A percentile compares a stretch with the other conserved stretches of the same genome.
Evolutionary conservation across 2,797 vertebrate genomes (phyloP).

Genomic region (Anableps anableps): DNA sequence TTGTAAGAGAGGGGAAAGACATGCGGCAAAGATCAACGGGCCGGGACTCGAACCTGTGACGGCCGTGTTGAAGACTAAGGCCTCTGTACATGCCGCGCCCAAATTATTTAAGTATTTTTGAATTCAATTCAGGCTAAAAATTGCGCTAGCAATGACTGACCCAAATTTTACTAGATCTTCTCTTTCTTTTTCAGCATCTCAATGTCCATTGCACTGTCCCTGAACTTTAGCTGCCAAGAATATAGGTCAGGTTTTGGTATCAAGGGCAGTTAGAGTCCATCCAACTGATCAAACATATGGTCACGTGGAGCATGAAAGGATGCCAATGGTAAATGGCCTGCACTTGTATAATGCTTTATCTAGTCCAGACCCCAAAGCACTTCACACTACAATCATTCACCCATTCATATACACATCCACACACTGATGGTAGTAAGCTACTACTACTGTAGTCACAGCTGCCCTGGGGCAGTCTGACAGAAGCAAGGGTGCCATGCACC

Average conservation of each 20-base stretch:
- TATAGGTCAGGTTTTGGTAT: background rate
- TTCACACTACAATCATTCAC: background rate
- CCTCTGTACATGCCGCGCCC: too few relatives aligned
- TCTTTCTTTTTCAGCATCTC: background rate
- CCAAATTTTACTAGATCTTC: background rate
- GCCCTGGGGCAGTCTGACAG: background rate
- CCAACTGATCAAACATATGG: background rate
- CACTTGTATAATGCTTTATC: background rate
- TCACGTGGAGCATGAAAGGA: background rate
- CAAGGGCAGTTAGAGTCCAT: conserved; percentile 1
- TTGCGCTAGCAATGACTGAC: background rate
- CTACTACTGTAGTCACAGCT: background rate
- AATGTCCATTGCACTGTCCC: background rate
- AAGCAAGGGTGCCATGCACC: background rate
- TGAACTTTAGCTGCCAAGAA: background rate
- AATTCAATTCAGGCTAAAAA: background rate
- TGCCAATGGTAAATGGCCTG: background rate
- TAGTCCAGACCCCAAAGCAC: background rate
- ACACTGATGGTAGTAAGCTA: background rate
- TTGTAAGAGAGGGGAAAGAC: too few relatives aligned
- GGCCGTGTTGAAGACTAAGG: too few relatives aligned
- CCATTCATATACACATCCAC: background rate
- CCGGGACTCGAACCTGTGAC: too few relatives aligned
- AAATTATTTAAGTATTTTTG: too few relatives aligned
- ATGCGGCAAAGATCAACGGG: too few relatives aligned